Conservation (phyloP, 2,797 vertebrate species). For the Cossypha dichroa region DNA sequence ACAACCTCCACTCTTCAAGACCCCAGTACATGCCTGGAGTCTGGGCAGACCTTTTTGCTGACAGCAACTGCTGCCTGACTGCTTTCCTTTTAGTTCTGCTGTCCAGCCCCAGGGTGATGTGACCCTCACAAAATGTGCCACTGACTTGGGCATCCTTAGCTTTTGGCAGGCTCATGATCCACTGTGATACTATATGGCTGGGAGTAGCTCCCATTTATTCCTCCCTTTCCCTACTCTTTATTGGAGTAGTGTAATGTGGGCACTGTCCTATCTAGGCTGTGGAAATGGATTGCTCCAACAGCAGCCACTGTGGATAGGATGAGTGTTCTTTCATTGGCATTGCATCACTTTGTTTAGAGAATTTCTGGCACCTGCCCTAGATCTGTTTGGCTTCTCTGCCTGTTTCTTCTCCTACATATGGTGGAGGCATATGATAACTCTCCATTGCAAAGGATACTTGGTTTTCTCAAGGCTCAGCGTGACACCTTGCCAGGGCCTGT, state of each 20-base stretch:
- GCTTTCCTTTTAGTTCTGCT: neutral
- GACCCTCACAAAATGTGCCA: neutral
- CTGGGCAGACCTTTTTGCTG: neutral
- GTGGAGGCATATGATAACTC: neutral
- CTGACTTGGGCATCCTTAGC: neutral
- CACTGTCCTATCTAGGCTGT: neutral
- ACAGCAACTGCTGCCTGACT: neutral
- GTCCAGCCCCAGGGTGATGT: neutral
- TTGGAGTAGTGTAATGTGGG: neutral
- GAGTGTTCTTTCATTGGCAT: neutral
- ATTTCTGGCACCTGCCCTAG: neutral
- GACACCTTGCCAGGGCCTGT: neutral
- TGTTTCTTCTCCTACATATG: neutral
- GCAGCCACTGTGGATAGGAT: neutral
- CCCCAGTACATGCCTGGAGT: neutral
- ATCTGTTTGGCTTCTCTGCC: neutral
- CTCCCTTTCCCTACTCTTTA: neutral
- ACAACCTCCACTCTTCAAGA: neutral
- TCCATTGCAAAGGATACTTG: neutral
- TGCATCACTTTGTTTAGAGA: neutral
- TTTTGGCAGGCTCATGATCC: neutral
- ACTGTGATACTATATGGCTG: neutral
- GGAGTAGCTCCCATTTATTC: neutral
- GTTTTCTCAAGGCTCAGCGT: neutral
- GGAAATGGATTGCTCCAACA: neutral